Evolutionary conservation across 2,113 vertebrate species (phyloP), one percentile per base, ranked within the genome.

Genomic region (Cervus canadensis): DNA sequence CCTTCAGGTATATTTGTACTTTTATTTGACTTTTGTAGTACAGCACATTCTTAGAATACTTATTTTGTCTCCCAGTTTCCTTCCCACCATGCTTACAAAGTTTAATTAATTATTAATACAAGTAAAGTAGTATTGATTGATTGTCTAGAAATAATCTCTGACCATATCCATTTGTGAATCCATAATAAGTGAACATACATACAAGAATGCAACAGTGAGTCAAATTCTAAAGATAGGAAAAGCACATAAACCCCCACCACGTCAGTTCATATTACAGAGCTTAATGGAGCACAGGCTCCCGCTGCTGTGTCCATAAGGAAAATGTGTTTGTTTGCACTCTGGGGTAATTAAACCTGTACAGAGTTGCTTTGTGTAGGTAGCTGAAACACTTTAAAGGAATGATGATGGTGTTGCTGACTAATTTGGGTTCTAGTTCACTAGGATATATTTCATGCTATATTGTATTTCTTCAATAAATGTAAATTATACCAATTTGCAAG

Each of bases 401-500:
- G 40, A 95, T 52, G 93, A 36, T 21, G 43, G 43, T 81, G 21
- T 45, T 67, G 13, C 45, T 81, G 67, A 93, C 91, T 93, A 96
- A 95, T 95, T 87, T 93, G 40, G 23, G 52, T 83, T 96, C 64
- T 52, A 48, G 62, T 97, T 95, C 88, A 93, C 89, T 76, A 45
- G 52, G 78, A 45, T 97, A 50, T 91, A 50, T 96, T 96, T 96
- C 82, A 97, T n/a, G 45, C 30, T 59, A 17, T 86, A 57, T n/a
- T 59, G 4, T 86, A 62, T 90, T 90, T 83, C 43, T 79, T 93
- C 71, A 81, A 74, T 95, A 97, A 93, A 97, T 97, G 71, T 92
- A 96, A 98, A 96, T 95, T 95, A 95, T 10, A 83, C 50, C 71
- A 91, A 93, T 97, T 97, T 98, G 16, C 89, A 94, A 71, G 14